phyloP scores from a whole-genome alignment of 2,888 invertebrate species.

The Sesia apiformis region DNA sequence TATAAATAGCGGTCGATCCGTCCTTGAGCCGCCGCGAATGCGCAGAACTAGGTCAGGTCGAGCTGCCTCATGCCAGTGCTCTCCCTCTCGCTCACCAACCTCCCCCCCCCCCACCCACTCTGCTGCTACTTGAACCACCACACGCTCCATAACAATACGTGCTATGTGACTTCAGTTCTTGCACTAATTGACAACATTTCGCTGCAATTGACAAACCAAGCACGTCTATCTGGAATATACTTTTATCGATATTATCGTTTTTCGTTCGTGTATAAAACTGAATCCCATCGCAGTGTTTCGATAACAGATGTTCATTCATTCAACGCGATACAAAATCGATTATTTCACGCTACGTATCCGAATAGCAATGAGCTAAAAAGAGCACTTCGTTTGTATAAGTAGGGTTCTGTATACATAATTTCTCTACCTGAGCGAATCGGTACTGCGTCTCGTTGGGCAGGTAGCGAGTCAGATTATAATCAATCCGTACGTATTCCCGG shows the following conservation, averaged over 20 bases:
- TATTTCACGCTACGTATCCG: conserved; percentile 19
- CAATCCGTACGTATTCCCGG: conserved; percentile 1
- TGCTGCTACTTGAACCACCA: conserved; percentile 3
- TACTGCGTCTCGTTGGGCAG: conserved; percentile 49
- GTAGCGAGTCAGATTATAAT: conserved; percentile 31
- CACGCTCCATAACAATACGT: conserved; percentile 22
- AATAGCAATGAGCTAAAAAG: conserved; percentile 22
- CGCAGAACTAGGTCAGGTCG: conserved; percentile 65
- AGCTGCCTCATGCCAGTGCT: conserved; percentile 44
- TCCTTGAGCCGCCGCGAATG: conserved; percentile 66
- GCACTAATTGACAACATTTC: conserved; percentile 6
- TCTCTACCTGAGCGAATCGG: conserved; percentile 53
- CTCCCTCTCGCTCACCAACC: conserved; percentile 26
- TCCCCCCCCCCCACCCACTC: conserved; percentile 1
- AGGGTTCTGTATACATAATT: conserved; percentile 32
- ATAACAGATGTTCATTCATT: conserved; percentile 2
- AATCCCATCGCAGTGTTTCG: not conserved
- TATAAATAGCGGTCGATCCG: conserved; percentile 71
- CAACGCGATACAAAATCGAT: conserved; percentile 14
- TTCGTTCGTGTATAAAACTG: not conserved
- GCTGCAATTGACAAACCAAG: not conserved
- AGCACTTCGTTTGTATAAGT: conserved; percentile 27
- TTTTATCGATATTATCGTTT: not conserved
- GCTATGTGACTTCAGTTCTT: conserved; percentile 21
- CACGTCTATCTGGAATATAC: too few relatives aligned